Percentiles rank a stretch among this genome's conserved stretches.
phyloP scores from a whole-genome alignment of 2,888 invertebrate species.

The Cantharis nigra region DNA sequence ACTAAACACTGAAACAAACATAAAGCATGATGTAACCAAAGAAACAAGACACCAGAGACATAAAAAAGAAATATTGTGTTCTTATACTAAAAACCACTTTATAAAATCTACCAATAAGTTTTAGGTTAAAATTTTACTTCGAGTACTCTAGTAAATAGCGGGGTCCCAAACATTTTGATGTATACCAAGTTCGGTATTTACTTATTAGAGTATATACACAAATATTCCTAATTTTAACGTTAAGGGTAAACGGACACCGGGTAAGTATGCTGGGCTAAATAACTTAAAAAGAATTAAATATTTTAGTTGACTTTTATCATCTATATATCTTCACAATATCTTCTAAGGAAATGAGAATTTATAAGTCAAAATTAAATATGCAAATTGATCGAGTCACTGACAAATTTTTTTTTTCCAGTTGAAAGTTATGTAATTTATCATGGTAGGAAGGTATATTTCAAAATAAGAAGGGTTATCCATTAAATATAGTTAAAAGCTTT shows the following conservation, averaged over 20 bases:
- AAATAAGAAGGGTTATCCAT: neutral
- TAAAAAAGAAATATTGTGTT: slow-evolving; percentile 31
- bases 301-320: neutral
- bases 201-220: neutral
- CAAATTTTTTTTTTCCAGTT: neutral
- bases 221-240: neutral
- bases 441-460: neutral
- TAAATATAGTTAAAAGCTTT: slow-evolving; percentile 17
- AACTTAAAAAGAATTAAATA: too few species aligned
- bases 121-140: slow-evolving; percentile 15
- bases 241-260: neutral
- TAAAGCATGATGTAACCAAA: slow-evolving; percentile 33
- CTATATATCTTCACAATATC: neutral
- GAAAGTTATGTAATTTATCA: neutral
- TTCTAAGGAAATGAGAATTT: neutral
- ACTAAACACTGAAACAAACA: slow-evolving; percentile 33
- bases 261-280: too few species aligned
- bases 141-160: neutral
- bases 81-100: slow-evolving; percentile 32
- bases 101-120: slow-evolving; percentile 22
- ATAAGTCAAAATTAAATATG: neutral
- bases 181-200: neutral
- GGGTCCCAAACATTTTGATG: neutral
- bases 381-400: neutral
- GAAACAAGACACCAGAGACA: slow-evolving; percentile 33